These are phyloP conservation scores for Xiphias gladius DNA, from an alignment of 2,113 vertebrate species.

Conservation along the genomic window DNA sequence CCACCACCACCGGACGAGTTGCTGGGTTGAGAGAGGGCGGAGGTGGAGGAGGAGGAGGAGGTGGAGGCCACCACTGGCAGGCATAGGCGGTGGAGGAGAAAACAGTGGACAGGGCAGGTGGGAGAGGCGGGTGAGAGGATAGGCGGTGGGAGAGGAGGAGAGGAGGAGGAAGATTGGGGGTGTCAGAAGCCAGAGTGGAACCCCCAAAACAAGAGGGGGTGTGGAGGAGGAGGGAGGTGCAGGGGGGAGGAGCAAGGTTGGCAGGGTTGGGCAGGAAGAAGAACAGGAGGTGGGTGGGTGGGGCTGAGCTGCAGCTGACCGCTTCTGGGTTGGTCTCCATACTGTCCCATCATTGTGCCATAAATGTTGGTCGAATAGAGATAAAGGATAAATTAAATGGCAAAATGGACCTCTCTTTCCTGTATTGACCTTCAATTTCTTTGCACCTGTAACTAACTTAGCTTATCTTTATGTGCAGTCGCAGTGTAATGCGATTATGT, in stretches of 20 bases:
- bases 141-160: slow-evolving; percentile 70
- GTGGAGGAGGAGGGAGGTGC: slow-evolving; percentile 90
- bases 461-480: slow-evolving; percentile 1
- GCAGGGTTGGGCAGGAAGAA: slow-evolving; percentile 81
- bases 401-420: background rate
- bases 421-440: background rate
- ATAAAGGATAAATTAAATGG: background rate
- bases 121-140: slow-evolving; percentile 80
- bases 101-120: slow-evolving; percentile 69
- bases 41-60: slow-evolving; percentile 88
- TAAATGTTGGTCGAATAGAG: slow-evolving; percentile 12
- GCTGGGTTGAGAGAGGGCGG: slow-evolving; percentile 76
- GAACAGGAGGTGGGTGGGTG: slow-evolving; percentile 92
- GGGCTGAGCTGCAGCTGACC: slow-evolving; percentile 93
- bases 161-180: slow-evolving; percentile 77
- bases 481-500: background rate
- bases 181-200: slow-evolving; percentile 82
- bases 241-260: slow-evolving; percentile 89
- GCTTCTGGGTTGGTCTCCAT: slow-evolving; percentile 84
- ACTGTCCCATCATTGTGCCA: slow-evolving; percentile 86
- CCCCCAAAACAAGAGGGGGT: slow-evolving; percentile 79
- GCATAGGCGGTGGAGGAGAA: slow-evolving; percentile 78
- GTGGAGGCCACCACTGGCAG: slow-evolving; percentile 79
- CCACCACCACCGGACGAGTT: slow-evolving; percentile 37
- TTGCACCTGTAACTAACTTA: slow-evolving; percentile 15